A percentile compares a stretch with the other conserved stretches of the same genome.
Conservation (phyloP, 92 coral and sea anemone genomes). For the Zoanthus solanderi region DNA sequence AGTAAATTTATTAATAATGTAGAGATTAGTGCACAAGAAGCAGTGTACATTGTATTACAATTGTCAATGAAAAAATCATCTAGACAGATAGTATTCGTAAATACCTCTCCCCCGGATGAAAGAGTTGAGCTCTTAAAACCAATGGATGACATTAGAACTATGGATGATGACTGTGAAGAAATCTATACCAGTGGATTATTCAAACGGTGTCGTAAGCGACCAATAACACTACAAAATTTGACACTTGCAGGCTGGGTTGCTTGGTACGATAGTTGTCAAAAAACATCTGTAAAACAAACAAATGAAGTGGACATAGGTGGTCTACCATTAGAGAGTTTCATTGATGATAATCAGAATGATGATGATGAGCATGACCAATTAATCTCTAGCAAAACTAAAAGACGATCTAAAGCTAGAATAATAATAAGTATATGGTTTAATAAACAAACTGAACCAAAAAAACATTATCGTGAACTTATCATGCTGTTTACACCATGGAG, state of each 20-base stretch:
- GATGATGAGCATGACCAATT: slow-evolving; percentile 1
- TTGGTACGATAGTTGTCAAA: slow-evolving; percentile 1
- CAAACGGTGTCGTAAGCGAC: neutral
- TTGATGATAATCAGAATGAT: neutral
- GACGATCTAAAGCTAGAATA: slow-evolving; percentile 1
- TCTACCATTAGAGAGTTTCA: slow-evolving; percentile 4
- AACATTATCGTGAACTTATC: neutral
- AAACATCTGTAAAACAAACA: slow-evolving; percentile 2
- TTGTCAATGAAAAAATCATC: neutral
- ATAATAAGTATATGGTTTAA: neutral
- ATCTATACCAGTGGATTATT: slow-evolving; percentile 33
- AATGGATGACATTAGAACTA: slow-evolving; percentile 3
- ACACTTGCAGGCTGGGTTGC: slow-evolving; percentile 7
- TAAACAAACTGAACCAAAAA: neutral
- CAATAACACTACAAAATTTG: neutral
- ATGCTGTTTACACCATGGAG: neutral
- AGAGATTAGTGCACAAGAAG: slow-evolving; percentile 3
- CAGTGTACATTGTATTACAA: neutral
- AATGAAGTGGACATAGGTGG: neutral
- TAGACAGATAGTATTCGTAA: slow-evolving; percentile 3
- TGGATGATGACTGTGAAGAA: slow-evolving; percentile 23
- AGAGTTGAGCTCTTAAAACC: slow-evolving; percentile 8
- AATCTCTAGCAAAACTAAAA: slow-evolving; percentile 1
- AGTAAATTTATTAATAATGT: neutral
- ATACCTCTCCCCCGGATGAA: slow-evolving; percentile 4